Percentiles rank a stretch among this genome's conserved stretches.
phyloP scores from a whole-genome alignment of 2,888 invertebrate genomes.

The Drosophila cracens region DNA sequence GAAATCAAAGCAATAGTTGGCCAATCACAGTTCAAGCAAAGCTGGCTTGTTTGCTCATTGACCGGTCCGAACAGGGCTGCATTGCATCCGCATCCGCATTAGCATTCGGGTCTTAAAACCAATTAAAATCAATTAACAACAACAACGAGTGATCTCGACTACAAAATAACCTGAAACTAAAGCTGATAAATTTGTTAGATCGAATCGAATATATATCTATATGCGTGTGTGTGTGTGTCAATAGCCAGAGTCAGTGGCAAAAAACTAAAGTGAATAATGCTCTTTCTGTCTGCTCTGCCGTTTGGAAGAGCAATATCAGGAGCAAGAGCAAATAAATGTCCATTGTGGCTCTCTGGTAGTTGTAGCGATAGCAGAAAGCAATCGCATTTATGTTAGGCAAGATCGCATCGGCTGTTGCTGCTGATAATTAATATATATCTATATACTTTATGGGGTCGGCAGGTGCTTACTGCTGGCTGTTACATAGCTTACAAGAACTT shows the following conservation, averaged over 20 bases:
- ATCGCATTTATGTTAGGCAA: neutral
- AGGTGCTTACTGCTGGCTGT: neutral
- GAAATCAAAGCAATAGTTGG: neutral
- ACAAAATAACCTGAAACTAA: neutral
- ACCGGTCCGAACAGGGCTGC: conserved; percentile 10
- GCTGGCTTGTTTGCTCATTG: conserved; percentile 18
- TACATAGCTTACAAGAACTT: neutral
- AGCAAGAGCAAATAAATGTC: neutral
- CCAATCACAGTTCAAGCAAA: neutral
- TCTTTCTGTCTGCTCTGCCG: neutral
- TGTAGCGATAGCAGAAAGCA: neutral
- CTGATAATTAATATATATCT: neutral
- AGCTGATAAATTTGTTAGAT: neutral
- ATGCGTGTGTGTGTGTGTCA: too few relatives aligned
- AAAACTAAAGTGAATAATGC: neutral
- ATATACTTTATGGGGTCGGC: neutral
- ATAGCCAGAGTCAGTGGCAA: neutral
- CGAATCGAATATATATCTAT: neutral
- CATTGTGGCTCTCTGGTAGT: neutral
- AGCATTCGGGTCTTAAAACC: neutral
- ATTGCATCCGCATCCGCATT: conserved; percentile 14
- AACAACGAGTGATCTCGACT: neutral
- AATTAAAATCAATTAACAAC: neutral
- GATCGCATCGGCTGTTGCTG: neutral
- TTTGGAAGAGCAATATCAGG: neutral